phyloP scores from a whole-genome alignment of 1,140 invertebrate species.

The Neomicropteryx cornuta region DNA sequence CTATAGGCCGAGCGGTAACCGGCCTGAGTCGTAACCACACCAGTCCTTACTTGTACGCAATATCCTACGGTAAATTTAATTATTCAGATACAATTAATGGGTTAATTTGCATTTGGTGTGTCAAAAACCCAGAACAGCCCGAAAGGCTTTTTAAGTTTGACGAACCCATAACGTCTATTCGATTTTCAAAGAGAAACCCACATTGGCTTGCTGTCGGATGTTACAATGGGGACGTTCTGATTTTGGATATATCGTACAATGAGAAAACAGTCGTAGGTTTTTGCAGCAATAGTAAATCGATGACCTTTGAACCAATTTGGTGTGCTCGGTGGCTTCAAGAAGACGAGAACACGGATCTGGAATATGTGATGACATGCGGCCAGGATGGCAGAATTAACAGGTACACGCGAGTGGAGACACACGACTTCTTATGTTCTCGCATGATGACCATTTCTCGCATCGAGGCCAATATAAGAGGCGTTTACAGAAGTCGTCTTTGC shows the following conservation, averaged over 20 bases:
- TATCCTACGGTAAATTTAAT: slow-evolving; percentile 55
- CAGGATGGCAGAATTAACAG: slow-evolving; percentile 48
- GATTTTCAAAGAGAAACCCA: slow-evolving; percentile 56
- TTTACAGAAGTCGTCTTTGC: slow-evolving; percentile 35
- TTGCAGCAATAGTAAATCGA: slow-evolving; percentile 40
- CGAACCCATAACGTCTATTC: slow-evolving; percentile 57
- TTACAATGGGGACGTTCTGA: slow-evolving; percentile 62
- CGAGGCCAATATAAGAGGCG: slow-evolving; percentile 49
- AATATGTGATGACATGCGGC: slow-evolving; percentile 40
- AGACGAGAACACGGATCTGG: slow-evolving; percentile 26
- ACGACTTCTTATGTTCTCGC: slow-evolving; percentile 41
- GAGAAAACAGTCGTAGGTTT: slow-evolving; percentile 37
- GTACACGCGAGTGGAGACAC: slow-evolving; percentile 38
- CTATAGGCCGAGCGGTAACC: slow-evolving; percentile 38
- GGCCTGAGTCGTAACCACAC: slow-evolving; percentile 49
- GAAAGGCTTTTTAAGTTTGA: slow-evolving; percentile 59
- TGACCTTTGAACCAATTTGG: slow-evolving; percentile 54
- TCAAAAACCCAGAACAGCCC: slow-evolving; percentile 78
- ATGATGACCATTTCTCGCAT: slow-evolving; percentile 51
- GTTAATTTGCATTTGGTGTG: slow-evolving; percentile 66
- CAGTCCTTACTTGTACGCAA: slow-evolving; percentile 55
- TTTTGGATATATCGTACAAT: slow-evolving; percentile 55
- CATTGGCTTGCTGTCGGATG: slow-evolving; percentile 70
- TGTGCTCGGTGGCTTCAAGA: slow-evolving; percentile 42
- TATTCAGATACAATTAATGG: slow-evolving; percentile 42